Conservation (phyloP, 92 coral and sea anemone genomes). For the Phymanthus crucifer region DNA sequence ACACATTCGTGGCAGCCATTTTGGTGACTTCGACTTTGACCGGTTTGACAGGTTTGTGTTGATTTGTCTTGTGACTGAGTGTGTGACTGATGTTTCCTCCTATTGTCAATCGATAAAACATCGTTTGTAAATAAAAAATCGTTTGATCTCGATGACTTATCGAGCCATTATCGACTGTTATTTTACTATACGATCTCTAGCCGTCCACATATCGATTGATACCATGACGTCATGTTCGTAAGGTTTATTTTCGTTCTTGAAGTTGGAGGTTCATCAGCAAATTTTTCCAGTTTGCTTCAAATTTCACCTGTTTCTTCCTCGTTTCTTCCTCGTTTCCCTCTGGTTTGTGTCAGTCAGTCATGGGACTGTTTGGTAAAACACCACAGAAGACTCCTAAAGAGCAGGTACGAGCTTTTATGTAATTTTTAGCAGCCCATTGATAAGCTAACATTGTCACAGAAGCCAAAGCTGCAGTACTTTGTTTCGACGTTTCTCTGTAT, state of each 20-base stretch:
- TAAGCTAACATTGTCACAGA: background rate
- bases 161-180: background rate
- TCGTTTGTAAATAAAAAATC: background rate
- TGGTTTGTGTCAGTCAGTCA: constrained; percentile 24
- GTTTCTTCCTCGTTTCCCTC: background rate
- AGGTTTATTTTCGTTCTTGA: constrained; percentile 40
- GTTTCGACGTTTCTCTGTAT: background rate
- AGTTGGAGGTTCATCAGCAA: constrained; percentile 3
- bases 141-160: too few relatives aligned
- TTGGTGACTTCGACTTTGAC: background rate
- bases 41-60: background rate
- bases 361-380: constrained; percentile 90
- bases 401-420: constrained; percentile 51
- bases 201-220: background rate
- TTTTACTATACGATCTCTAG: background rate
- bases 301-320: background rate
- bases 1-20: constrained; percentile 74
- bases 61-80: too few relatives aligned
- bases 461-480: background rate
- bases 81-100: too few relatives aligned
- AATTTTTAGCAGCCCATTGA: background rate
- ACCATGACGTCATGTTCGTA: constrained; percentile 43
- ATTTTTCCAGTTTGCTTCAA: background rate
- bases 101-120: background rate
- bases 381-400: constrained; percentile 86